Percentiles rank a stretch among this genome's conserved stretches.
These are phyloP conservation scores for Taphrorychus bicolor DNA, from an alignment of 2,888 invertebrate genomes.

Conservation along the genomic window DNA sequence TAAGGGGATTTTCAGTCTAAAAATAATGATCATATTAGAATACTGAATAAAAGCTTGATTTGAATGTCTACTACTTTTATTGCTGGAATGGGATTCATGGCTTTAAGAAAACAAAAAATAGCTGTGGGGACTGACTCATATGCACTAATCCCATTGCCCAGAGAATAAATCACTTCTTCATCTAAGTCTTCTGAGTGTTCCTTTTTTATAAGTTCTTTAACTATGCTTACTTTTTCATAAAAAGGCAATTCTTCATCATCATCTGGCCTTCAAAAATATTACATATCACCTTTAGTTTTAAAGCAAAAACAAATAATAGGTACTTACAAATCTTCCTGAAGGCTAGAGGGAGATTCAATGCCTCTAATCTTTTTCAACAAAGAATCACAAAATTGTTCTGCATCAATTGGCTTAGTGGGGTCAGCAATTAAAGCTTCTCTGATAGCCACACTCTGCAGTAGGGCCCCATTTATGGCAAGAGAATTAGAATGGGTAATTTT, in stretches of 20 bases:
- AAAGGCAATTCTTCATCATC: conserved; percentile 57
- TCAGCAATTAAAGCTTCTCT: conserved; percentile 62
- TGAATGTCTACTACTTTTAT: conserved; percentile 57
- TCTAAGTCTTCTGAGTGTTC: conserved; percentile 56
- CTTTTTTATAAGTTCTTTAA: conserved; percentile 62
- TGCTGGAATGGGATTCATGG: conserved; percentile 60
- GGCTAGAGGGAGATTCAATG: conserved; percentile 56
- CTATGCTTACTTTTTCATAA: conserved; percentile 62
- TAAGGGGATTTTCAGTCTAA: conserved; percentile 66
- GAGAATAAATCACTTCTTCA: conserved; percentile 62
- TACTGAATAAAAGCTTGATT: neutral
- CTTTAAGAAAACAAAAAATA: conserved; percentile 71
- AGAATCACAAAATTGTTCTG: conserved; percentile 61
- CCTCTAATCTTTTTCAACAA: conserved; percentile 64
- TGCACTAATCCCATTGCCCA: conserved; percentile 70
- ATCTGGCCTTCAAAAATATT: conserved; percentile 13
- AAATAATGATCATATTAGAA: conserved; percentile 35
- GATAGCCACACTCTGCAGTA: conserved; percentile 67
- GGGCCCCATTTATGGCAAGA: conserved; percentile 65
- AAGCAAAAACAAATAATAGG: conserved; percentile 6
- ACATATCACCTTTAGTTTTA: neutral
- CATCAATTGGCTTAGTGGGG: conserved; percentile 60
- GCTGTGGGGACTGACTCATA: conserved; percentile 77
- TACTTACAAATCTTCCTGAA: conserved; percentile 58
- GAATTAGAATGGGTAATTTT: conserved; percentile 70